phyloP scores from a whole-genome alignment of 2,113 vertebrate genomes.

The Callocephalon fimbriatum region DNA sequence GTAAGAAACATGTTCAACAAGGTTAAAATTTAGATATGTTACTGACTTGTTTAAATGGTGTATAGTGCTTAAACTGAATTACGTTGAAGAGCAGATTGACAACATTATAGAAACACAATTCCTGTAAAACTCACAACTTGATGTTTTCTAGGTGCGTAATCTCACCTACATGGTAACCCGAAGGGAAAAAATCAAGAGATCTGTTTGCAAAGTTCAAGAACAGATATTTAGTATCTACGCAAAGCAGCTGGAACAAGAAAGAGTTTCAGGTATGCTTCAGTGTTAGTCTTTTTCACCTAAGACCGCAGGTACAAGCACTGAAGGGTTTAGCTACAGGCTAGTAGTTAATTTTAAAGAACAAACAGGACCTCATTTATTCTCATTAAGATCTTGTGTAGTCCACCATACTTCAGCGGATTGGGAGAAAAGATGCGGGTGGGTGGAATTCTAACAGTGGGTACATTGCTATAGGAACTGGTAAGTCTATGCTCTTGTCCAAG shows the following conservation, averaged over 20 bases:
- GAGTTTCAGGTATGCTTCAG: conserved; percentile 83
- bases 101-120: neutral
- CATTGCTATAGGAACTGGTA: neutral
- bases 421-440: neutral
- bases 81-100: neutral
- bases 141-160: conserved; percentile 89
- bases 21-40: neutral
- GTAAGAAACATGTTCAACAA: neutral
- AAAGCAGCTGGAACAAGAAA: conserved; percentile 87
- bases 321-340: neutral
- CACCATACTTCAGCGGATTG: neutral
- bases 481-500: neutral
- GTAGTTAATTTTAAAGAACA: neutral
- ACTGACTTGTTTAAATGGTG: neutral
- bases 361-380: neutral
- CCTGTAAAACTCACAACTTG: neutral
- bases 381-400: neutral
- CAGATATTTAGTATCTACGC: conserved; percentile 93
- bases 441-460: neutral
- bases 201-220: conserved; percentile 92
- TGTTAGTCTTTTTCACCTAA: neutral
- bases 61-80: neutral
- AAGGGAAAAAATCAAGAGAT: conserved; percentile 96
- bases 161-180: conserved; percentile 98
- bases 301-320: neutral